phyloP scores from a whole-genome alignment of 2,797 vertebrate species.

The Lagorchestes hirsutus region DNA sequence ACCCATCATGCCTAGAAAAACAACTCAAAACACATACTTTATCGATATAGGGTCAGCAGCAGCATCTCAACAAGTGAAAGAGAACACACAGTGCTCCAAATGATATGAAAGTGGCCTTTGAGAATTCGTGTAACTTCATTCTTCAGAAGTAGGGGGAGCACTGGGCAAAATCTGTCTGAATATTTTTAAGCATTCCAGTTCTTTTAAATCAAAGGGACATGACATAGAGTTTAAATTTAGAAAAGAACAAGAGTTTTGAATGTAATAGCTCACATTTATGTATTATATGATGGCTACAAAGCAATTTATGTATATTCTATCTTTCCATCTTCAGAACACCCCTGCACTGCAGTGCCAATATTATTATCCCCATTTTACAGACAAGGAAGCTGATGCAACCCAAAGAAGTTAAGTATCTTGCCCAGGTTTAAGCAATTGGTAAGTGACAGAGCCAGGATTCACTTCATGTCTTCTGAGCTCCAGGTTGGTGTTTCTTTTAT shows the following conservation, averaged over 20 bases:
- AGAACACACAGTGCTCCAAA: background rate
- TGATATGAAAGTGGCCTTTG: conserved; percentile 15
- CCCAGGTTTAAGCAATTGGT: background rate
- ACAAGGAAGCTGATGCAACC: background rate
- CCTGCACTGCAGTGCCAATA: background rate
- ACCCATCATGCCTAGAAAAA: conserved; percentile 26
- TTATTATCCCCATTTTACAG: background rate
- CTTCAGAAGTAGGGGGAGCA: background rate
- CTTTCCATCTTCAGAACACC: background rate
- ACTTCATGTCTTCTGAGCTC: background rate
- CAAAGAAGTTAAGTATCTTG: background rate
- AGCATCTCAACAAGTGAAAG: conserved; percentile 26
- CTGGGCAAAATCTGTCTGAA: background rate
- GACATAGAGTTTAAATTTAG: background rate
- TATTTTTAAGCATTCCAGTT: background rate
- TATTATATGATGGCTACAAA: background rate
- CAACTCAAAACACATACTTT: conserved; percentile 53
- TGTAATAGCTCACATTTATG: background rate
- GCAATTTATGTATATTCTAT: background rate
- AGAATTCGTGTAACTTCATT: background rate
- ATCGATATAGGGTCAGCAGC: background rate
- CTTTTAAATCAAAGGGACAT: background rate
- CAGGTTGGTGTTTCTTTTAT: background rate
- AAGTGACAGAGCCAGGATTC: background rate
- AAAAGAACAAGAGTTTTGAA: background rate